phyloP scores from a whole-genome alignment of 2,888 invertebrate genomes.

The Quadroppia sp. region DNA sequence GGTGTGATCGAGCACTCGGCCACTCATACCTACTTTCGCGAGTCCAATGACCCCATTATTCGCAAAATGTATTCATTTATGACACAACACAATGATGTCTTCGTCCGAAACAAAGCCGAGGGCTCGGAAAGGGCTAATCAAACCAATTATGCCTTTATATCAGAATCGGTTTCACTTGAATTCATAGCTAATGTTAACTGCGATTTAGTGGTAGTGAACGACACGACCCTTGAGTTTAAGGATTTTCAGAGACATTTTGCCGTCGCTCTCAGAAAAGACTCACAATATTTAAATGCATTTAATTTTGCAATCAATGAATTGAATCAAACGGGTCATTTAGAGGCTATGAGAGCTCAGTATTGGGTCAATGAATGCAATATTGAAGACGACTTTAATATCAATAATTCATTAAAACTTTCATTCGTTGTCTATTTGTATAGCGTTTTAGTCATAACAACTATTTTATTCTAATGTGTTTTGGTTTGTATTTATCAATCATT shows the following conservation, averaged over 20 bases:
- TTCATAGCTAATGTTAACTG: neutral
- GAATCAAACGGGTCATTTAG: neutral
- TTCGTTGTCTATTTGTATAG: no score
- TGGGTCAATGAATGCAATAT: no score
- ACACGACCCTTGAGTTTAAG: neutral
- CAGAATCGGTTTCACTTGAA: neutral
- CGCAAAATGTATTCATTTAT: constrained; percentile 1
- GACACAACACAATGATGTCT: neutral
- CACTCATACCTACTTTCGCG: neutral
- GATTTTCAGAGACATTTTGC: neutral
- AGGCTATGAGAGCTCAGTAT: neutral
- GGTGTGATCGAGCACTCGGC: neutral
- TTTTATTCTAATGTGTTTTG: no score
- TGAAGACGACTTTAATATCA: no score
- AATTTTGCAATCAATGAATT: constrained; percentile 18
- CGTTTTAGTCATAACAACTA: no score
- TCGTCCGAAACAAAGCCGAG: neutral
- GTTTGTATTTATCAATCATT: no score
- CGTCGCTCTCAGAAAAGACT: neutral
- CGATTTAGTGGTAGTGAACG: neutral
- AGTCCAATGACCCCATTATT: neutral
- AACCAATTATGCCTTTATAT: constrained; percentile 8
- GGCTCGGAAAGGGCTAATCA: neutral
- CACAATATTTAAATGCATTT: constrained; percentile 2
- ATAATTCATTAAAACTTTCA: no score